Percentiles rank a stretch among this genome's conserved stretches.
Conservation (phyloP, 1,140 invertebrate genomes). For the Watersipora subatra region DNA sequence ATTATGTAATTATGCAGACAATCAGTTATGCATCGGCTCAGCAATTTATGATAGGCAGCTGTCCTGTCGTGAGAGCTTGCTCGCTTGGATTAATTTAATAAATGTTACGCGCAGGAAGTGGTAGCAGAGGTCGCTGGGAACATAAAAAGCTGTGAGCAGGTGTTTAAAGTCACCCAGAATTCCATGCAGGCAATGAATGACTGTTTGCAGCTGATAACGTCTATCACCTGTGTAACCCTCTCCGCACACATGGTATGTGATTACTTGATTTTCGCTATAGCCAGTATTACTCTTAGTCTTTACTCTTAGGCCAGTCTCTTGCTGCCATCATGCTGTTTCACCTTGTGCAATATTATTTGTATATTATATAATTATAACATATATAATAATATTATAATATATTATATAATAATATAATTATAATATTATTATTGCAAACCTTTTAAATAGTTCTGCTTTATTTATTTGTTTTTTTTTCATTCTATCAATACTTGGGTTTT, state of each 20-base stretch:
- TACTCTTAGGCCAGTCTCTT: not conserved
- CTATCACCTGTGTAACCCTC: not conserved
- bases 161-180: not conserved
- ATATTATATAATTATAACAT: not conserved
- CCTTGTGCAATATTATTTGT: not conserved
- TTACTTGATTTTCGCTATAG: not conserved
- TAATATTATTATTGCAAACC: too few species aligned
- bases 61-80: not conserved
- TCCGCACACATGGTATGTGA: not conserved
- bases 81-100: too few species aligned
- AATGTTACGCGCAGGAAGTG: too few species aligned
- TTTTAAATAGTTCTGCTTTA: too few species aligned
- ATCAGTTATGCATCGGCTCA: not conserved
- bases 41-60: not conserved
- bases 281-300: not conserved
- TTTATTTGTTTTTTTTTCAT: too few species aligned
- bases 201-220: not conserved
- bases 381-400: not conserved
- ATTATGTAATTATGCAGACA: not conserved
- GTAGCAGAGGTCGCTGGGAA: not conserved
- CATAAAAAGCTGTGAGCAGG: not conserved
- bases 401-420: conserved; percentile 4
- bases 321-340: not conserved
- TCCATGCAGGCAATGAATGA: not conserved
- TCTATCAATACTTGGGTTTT: too few species aligned